These are phyloP conservation scores for Epicauta chinensis DNA, from an alignment of 1,140 invertebrate species.

Conservation along the genomic window DNA sequence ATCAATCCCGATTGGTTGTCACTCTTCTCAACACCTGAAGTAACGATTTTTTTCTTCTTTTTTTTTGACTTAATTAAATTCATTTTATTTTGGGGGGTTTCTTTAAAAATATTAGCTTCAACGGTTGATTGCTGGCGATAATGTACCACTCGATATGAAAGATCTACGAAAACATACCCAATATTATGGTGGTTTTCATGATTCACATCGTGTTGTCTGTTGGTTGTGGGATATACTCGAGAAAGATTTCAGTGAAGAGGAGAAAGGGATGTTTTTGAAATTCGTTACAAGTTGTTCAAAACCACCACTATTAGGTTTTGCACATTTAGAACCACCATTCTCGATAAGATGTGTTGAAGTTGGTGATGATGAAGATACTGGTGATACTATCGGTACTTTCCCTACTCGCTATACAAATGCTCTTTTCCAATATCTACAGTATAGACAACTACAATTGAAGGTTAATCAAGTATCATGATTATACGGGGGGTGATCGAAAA, in stretches of 20 bases:
- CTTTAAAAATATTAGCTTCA: conserved; percentile 56
- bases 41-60: conserved; percentile 40
- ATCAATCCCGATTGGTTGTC: conserved; percentile 93
- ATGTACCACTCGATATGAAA: conserved; percentile 80
- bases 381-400: conserved; percentile 91
- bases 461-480: too few species aligned
- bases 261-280: conserved; percentile 93
- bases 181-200: conserved; percentile 99
- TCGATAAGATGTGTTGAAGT: conserved; percentile 99
- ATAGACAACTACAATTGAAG: too few species aligned
- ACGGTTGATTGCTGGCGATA: conserved; percentile 86
- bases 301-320: conserved; percentile 94
- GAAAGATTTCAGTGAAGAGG: conserved; percentile 89
- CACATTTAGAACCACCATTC: conserved; percentile 95
- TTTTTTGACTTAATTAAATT: too few species aligned
- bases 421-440: conserved; percentile 1
- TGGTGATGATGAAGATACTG: conserved; percentile 96
- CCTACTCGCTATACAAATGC: conserved; percentile 8
- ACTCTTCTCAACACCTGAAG: conserved; percentile 94
- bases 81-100: too few species aligned
- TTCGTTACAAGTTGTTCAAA: conserved; percentile 99
- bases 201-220: conserved; percentile 93
- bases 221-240: conserved; percentile 99
- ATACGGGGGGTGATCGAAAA: too few species aligned
- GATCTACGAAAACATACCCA: conserved; percentile 91